Percentiles rank a stretch among this genome's conserved stretches.
phyloP scores from a whole-genome alignment of 2,797 vertebrate genomes.

The Propithecus perrieri region DNA sequence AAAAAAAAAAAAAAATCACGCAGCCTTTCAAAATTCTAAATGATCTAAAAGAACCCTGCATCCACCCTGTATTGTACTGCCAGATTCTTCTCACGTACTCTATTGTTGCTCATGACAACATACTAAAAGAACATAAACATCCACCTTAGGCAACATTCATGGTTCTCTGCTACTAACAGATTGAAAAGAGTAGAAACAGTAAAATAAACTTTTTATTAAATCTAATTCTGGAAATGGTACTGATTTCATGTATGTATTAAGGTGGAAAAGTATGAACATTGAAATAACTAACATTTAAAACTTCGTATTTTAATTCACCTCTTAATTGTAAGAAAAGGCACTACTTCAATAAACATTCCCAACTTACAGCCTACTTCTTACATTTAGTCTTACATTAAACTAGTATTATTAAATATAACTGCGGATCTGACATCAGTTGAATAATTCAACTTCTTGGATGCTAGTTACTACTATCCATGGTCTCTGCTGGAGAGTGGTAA shows the following conservation, averaged over 20 bases:
- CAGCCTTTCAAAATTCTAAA: neutral
- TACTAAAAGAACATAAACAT: neutral
- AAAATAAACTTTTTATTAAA: conserved; percentile 14
- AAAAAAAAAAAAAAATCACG: neutral
- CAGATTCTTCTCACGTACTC: neutral
- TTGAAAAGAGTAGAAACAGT: neutral
- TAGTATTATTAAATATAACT: neutral
- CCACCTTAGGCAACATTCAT: neutral
- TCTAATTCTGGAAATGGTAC: neutral
- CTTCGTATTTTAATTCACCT: neutral
- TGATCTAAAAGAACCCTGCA: neutral
- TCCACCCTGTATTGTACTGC: neutral
- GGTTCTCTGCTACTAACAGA: neutral
- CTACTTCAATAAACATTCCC: neutral
- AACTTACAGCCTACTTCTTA: neutral
- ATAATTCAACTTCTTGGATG: neutral
- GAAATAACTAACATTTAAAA: conserved; percentile 16
- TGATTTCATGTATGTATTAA: neutral
- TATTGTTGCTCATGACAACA: neutral
- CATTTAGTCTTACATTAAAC: conserved; percentile 2
- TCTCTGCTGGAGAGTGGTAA: neutral
- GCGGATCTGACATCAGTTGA: neutral
- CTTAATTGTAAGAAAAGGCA: conserved; percentile 3
- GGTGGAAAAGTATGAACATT: neutral
- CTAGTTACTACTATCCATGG: neutral